Evolutionary conservation across 2,888 invertebrate species (phyloP).

Genomic region (Macrophya annulata): DNA sequence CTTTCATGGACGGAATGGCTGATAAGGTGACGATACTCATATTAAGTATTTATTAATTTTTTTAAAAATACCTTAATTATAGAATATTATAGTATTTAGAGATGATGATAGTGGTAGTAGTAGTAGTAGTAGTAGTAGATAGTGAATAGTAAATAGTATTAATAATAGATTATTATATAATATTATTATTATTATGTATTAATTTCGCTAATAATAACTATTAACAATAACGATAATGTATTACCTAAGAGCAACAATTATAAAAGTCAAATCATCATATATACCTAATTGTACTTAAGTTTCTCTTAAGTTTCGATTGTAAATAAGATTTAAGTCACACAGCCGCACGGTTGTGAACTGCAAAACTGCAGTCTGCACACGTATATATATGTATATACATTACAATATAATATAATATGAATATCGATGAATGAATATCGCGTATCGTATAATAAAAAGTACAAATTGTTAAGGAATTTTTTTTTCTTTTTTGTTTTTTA

Average conservation of each 20-base stretch:
- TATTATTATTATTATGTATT: not conserved
- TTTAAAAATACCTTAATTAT: slow-evolving; percentile 3
- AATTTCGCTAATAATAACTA: not conserved
- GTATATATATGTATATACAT: not conserved
- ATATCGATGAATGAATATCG: not conserved
- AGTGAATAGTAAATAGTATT: no score
- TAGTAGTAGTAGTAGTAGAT: not conserved
- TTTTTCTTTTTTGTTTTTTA: not conserved
- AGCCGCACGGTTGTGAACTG: slow-evolving; percentile 70
- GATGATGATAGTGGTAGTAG: not conserved
- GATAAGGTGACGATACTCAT: slow-evolving; percentile 68
- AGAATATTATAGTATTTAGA: not conserved
- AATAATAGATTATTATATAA: no score
- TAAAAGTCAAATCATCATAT: not conserved
- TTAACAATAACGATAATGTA: not conserved
- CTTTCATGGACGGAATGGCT: slow-evolving; percentile 77
- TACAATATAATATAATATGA: not conserved
- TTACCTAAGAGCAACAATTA: slow-evolving; percentile 15
- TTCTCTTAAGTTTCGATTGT: not conserved
- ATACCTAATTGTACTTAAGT: slow-evolving; percentile 26
- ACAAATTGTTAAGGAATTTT: not conserved
- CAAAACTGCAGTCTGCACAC: slow-evolving; percentile 50
- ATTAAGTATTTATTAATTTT: not conserved
- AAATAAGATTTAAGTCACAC: slow-evolving; percentile 70
- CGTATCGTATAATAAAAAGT: no score